Evolutionary conservation across 1,140 invertebrate species (phyloP), one percentile per base, ranked within the genome.

Genomic region (Neocloeon triangulifer): DNA sequence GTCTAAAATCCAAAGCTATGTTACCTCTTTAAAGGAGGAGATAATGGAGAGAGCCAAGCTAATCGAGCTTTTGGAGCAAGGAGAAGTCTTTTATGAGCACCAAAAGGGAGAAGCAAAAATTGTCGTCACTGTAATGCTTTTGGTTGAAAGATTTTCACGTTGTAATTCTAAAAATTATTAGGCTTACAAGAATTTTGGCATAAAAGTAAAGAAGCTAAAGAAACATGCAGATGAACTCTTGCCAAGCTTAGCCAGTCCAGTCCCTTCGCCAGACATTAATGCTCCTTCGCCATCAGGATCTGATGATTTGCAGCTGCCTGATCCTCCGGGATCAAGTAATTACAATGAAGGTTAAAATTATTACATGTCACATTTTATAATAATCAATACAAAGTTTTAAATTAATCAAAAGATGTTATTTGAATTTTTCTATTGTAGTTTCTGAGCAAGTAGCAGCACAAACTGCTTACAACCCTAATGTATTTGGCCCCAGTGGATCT

Each of bases 111-210:
- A 92, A 63, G 85, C 86, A 2, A 91, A 85, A 63, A 73, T 88
- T 43, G 85, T 92, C 17, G 76, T 73, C 23, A 82, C 82, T 64
- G 82, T 86, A 59, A 74, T 72, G 70, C 37, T 17, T 5, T 19
- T 28, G 8, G 22, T 12, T 23, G 22, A 23, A 23, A 12, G 12
- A 23, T 12, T 8, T 8, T 23, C 12, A 12, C 22, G 22, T 23
- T 23, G 22, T 25, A n/a, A 8, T 8, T 23, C n/a, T 23, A 23
- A 23, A 23, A 23, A 23, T 8, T 23, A 8, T 23, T 23, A 88
- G 81, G 85, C 86, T 5, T 94, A 91, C 47, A 80, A 78, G 55
- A 86, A 80, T 46, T 92, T 89, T 61, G 79, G 78, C 2, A 69
- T 66, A 22, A 61, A 81, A 41, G 79, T 92, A 0, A 78, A 82